Base-by-base conservation (phyloP, 1,140 invertebrate species). In the Diorhabda carinulata region DNA sequence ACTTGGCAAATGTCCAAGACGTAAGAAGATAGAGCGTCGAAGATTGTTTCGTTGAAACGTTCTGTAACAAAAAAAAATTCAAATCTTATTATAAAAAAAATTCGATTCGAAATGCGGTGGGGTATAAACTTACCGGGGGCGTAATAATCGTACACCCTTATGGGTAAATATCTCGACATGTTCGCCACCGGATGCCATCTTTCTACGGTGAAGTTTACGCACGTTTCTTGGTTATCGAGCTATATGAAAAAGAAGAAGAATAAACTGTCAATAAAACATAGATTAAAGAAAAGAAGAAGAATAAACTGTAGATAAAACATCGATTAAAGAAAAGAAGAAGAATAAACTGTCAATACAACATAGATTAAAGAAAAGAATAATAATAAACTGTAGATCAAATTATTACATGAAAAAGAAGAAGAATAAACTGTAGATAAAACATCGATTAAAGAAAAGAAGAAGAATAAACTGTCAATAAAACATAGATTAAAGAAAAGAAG, bases 101-200 rank as follows among this genome's bases (percentile, higher is more conserved):
- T 25, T 25, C 25, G 25, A 25, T 25, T 25, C 25, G 25, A 25
- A 25, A 25, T 25, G 25, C 25, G 25, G 25, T 25, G 25, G 25
- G 25, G 25, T 25, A 1, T 44, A 25, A 41, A 68, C 70, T 83
- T 82, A 96, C 94, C 94, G 80, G 96, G 96, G 67, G 96, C 91
- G 85, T 98, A 98, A 78, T 97, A 98, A 83, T 98, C 96, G 81
- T 97, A 98, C 5, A 98, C 89, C 73, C 94, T 87, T 60, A 97
- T 89, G 3, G 93, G 89, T 71, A 98, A 86, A 80, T 95, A 96
- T 44, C 94, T 87, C 0, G 96, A 96, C 91, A 97, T 94, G 82
- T 98, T 98, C 9, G 96, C 97, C 3, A 98, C 95, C 6, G 96
- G 97, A 83, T 89, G 93, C 95, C 95, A 98, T 71, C 97, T 85